phyloP scores from a whole-genome alignment of 2,113 vertebrate genomes.

The Formicarius rufipectus region DNA sequence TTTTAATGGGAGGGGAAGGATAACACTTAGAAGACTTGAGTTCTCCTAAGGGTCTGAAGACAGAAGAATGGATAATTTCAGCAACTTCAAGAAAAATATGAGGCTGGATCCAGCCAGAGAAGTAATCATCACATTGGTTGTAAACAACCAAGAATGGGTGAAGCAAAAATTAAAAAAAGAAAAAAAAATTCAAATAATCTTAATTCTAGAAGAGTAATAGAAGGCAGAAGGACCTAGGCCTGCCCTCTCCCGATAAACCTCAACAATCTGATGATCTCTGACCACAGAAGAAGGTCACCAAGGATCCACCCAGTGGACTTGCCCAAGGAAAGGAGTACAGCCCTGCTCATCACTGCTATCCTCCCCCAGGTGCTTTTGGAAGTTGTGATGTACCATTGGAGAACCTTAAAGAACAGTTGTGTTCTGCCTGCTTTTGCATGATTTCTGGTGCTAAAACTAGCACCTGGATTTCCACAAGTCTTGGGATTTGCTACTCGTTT shows the following conservation, averaged over 20 bases:
- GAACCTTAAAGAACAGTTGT: neutral
- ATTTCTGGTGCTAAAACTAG: neutral
- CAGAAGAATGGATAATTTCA: fast-evolving
- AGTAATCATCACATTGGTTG: neutral
- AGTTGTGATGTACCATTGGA: neutral
- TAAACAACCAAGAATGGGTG: neutral
- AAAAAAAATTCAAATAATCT: neutral
- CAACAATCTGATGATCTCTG: neutral
- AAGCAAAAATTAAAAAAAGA: neutral
- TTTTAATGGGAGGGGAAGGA: neutral
- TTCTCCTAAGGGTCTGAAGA: neutral
- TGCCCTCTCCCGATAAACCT: neutral
- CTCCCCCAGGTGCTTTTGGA: neutral
- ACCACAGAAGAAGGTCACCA: neutral
- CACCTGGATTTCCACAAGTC: neutral
- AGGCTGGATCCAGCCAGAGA: neutral
- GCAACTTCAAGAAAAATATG: neutral
- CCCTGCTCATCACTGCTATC: neutral
- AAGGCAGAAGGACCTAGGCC: neutral
- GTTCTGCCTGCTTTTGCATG: neutral
- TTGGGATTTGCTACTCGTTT: neutral
- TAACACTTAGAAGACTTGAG: neutral
- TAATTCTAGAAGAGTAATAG: neutral
- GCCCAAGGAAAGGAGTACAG: fast-evolving
- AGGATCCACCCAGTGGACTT: fast-evolving